A percentile compares a stretch with the other conserved stretches of the same genome.
Evolutionary conservation across 2,113 vertebrate genomes (phyloP).

Genomic region (Carassius carassius): DNA sequence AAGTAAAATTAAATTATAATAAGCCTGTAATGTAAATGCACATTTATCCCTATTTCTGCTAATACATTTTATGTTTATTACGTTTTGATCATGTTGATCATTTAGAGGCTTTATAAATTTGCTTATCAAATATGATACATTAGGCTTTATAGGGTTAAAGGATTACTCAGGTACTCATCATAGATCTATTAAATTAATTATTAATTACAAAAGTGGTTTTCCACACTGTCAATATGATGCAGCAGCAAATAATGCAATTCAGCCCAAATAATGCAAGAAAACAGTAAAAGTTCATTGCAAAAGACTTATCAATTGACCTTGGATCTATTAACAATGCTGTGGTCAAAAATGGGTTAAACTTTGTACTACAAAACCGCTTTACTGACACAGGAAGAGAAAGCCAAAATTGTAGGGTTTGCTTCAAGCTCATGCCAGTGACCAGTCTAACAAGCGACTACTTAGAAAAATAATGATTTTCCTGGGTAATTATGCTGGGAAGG

Average conservation of each 20-base stretch:
- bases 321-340: neutral
- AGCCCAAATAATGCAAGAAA: neutral
- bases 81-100: too few species aligned
- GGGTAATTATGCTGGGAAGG: slow-evolving; percentile 70
- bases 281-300: neutral
- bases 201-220: neutral
- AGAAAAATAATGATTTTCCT: slow-evolving; percentile 71
- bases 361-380: neutral
- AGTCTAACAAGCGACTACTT: slow-evolving; percentile 64
- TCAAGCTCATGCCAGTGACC: slow-evolving; percentile 46
- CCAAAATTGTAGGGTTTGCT: slow-evolving; percentile 34
- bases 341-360: neutral
- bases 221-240: neutral
- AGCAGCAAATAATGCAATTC: neutral
- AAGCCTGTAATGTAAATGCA: too few species aligned
- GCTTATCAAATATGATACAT: too few species aligned
- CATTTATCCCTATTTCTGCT: too few species aligned
- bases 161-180: too few species aligned
- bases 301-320: neutral
- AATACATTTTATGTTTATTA: too few species aligned
- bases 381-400: neutral
- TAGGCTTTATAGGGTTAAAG: too few species aligned
- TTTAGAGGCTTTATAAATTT: too few species aligned
- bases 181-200: too few species aligned
- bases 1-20: too few species aligned